Conservation (phyloP, 2,113 vertebrate species). For the Empidonax traillii region DNA sequence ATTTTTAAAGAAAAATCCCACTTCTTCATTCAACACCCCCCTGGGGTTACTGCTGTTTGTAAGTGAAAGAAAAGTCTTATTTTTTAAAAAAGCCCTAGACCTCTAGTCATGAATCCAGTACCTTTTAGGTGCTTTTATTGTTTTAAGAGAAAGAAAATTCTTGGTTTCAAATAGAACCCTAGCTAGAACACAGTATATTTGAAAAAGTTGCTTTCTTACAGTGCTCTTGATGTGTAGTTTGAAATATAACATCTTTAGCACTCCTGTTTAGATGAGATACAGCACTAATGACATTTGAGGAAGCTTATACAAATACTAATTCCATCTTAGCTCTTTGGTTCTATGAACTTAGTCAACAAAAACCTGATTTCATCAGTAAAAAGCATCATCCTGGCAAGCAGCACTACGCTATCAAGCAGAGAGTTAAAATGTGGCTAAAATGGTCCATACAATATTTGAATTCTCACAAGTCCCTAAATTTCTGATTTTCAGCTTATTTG, state of each 20-base stretch:
- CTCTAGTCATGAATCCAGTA: background rate
- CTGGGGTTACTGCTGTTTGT: background rate
- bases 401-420: background rate
- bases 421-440: background rate
- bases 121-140: background rate
- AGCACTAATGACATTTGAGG: background rate
- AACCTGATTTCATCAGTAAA: background rate
- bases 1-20: background rate
- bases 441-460: background rate
- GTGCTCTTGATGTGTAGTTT: background rate
- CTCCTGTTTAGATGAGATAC: background rate
- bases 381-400: background rate
- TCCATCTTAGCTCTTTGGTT: background rate
- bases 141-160: background rate
- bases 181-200: background rate
- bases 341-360: background rate
- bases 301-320: background rate
- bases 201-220: background rate
- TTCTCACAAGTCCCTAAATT: background rate
- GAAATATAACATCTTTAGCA: background rate
- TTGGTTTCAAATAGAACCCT: background rate
- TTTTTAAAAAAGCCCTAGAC: background rate
- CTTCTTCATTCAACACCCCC: background rate
- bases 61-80: background rate
- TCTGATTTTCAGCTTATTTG: background rate